These are phyloP conservation scores for Entomyzon cyanotis DNA, from an alignment of 2,113 vertebrate genomes.

Conservation along the genomic window DNA sequence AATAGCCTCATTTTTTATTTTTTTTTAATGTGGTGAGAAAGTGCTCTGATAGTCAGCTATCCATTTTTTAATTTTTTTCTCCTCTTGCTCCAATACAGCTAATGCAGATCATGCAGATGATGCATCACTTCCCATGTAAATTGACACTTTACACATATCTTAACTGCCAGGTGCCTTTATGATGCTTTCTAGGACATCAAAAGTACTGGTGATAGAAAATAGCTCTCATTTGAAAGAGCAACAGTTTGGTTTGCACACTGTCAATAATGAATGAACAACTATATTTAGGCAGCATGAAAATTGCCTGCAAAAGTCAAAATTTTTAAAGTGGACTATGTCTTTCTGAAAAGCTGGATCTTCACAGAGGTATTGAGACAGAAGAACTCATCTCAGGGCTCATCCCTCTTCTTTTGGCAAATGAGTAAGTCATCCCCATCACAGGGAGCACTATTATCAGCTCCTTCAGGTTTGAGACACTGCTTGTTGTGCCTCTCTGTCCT, in stretches of 20 bases:
- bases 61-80: background rate
- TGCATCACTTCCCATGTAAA: background rate
- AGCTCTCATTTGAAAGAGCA: background rate
- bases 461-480: background rate
- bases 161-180: background rate
- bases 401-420: accelerated
- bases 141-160: background rate
- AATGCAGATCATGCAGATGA: background rate
- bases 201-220: background rate
- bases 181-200: background rate
- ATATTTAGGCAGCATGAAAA: background rate
- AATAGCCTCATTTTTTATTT: background rate
- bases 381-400: background rate
- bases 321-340: background rate
- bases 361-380: background rate
- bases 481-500: background rate
- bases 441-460: background rate
- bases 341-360: background rate
- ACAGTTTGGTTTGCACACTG: background rate
- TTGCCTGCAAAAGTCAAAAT: background rate
- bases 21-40: background rate
- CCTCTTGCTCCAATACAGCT: background rate
- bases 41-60: background rate
- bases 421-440: background rate
- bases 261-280: background rate